These are phyloP conservation scores for Halcyon chelicuti DNA, from an alignment of 2,797 vertebrate genomes.

Conservation along the genomic window DNA sequence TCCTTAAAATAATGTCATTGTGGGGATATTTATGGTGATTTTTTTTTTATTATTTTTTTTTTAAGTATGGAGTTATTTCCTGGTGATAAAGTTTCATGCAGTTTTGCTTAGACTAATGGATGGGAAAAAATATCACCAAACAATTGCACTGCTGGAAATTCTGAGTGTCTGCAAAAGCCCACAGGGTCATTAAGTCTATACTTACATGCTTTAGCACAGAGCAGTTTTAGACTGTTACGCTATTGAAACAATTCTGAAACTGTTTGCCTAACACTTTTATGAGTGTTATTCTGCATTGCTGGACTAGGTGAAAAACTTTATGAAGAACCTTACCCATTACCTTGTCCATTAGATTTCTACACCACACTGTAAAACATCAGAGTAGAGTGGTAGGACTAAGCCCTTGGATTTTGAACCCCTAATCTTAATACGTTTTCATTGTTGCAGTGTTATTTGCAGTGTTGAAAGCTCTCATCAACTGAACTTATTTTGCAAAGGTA, in stretches of 20 bases:
- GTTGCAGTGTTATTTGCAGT: not conserved
- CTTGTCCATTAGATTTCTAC: not conserved
- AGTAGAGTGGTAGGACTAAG: not conserved
- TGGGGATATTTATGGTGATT: not conserved
- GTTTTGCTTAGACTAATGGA: not conserved
- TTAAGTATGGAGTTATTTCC: not conserved
- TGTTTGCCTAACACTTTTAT: not conserved
- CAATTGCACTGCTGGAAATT: not conserved
- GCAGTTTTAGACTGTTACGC: not conserved
- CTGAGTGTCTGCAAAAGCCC: not conserved
- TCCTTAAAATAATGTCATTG: not conserved
- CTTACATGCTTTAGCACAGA: not conserved
- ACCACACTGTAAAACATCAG: not conserved
- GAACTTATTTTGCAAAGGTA: not conserved
- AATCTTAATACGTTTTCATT: rapidly evolving
- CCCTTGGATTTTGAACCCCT: not conserved
- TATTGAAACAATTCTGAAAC: not conserved
- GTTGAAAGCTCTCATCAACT: not conserved
- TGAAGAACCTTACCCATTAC: not conserved
- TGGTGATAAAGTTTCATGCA: not conserved
- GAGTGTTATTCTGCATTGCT: not conserved
- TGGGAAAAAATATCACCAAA: not conserved
- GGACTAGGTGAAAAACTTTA: not conserved
- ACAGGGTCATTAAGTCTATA: not conserved
- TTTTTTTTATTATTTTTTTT: not conserved